Base-by-base conservation (phyloP, 2,797 vertebrate genomes). In the Hypotaenidia okinawae region DNA sequence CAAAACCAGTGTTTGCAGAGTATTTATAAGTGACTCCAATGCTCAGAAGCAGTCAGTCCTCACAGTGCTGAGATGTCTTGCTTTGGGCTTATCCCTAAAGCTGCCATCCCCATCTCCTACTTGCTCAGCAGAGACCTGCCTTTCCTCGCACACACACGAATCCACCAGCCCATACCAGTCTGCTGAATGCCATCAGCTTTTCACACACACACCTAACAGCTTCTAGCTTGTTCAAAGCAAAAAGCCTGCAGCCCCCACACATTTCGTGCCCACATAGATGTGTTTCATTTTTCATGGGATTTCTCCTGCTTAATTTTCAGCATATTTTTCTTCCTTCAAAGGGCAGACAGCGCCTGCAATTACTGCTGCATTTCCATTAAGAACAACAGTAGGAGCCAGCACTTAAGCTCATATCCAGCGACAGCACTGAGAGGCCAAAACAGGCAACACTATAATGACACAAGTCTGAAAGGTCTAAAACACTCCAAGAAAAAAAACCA, bases 1-100 rank as follows among this genome's bases (percentile, higher is more conserved):
- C 35, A 49, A 69, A 91, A 55, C 4, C 28, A 49, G 47, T 24
- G 22, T 74, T 27, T 68, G n/a, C 37, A 52, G 51, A 47, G 47
- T 68, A 66, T 13, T 7, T 51, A 72, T 37, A 68, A 58, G 30
- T 54, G 82, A 33, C 43, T 70, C 37, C 30, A 82, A 21, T 7
- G 16, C 3, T 0, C 4, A 24, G 75, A 87, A 82, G 52, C 16
- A 2, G 18, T 37, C 0, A 0, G 11, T 58, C 43, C 23, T 62
- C 21, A 28, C 6, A 3, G 33, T 8, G 57, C 45, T 5, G 51
- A 51, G 9, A n/a, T 11, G 32, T 32, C 87, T 35, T 90, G 84
- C 45, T 57, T 52, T 0, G 1, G 78, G 67, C 43, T 79, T 35
- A 30, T 57, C 83, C 83, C 83, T 68, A 35, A 54, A 94, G 54